Base-by-base conservation (phyloP, 2,888 invertebrate species). In the Rotaria macrura region DNA sequence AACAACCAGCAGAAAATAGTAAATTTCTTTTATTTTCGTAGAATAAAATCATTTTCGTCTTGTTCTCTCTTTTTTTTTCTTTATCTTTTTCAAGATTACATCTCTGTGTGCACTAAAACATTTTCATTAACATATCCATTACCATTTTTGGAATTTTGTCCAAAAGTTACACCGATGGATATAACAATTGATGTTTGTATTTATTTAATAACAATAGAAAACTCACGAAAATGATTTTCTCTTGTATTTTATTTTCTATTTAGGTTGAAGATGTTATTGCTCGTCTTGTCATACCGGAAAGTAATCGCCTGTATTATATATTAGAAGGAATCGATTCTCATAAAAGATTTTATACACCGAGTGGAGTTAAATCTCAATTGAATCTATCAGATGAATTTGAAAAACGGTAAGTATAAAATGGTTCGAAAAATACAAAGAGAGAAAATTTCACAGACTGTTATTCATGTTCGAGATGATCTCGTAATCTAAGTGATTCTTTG, bases 221-320 rank as follows among this genome's bases (percentile, higher is more conserved):
- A n/a, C n/a, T n/a, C n/a, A n/a, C n/a, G n/a, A n/a, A 14, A 49
- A 9, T 17, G 0, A 49, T 49, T 49, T 17, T 9, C 17, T 49
- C 4, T 49, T 49, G 3, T 49, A 17, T 9, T 17, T 9, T 23
- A 52, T 86, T 65, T 72, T 79, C 74, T 79, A 20, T 87, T 88
- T 89, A 47, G 89, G 92, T 52, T 9, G 7, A 49, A 17, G 54
- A 84, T 54, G 34, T 34, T 25, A 29, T 52, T 20, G 54, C 54
- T 5, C 54, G 84, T 29, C 52, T 54, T 12, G 29, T 43, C 0
- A 79, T 79, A 43, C 40, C 79, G 5, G 79, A 79, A n/a, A 43
- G 79, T 43, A 43, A 79, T 79, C 79, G 79, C 25, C 12, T 43
- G 43, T 43, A 43, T 79, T 79, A 79, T 43, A 79, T 79, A 23